A percentile compares a stretch with the other conserved stretches of the same genome.
Conservation (phyloP, 2,113 vertebrate genomes). For the Prinia subflava region DNA sequence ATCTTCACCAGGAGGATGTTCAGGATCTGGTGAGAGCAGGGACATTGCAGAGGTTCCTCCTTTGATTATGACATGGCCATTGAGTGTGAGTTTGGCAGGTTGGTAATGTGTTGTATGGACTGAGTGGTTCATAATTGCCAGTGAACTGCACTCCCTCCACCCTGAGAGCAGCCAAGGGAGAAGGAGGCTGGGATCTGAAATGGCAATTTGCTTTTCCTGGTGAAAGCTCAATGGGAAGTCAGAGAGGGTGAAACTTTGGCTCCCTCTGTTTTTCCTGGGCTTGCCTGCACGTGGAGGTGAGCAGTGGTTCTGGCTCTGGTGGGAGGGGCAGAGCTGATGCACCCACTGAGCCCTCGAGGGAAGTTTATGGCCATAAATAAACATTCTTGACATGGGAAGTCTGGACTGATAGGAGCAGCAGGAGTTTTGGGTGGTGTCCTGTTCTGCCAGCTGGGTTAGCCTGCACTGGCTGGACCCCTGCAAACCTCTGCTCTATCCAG, state of each 20-base stretch:
- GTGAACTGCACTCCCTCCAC: background rate
- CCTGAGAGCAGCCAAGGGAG: background rate
- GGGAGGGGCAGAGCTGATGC: background rate
- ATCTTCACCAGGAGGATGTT: background rate
- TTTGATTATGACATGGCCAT: background rate
- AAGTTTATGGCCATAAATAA: background rate
- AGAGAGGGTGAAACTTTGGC: background rate
- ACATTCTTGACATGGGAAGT: fast-evolving
- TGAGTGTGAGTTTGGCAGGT: background rate
- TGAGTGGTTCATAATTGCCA: background rate
- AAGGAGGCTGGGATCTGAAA: background rate
- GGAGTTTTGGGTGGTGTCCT: background rate
- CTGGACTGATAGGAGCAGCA: fast-evolving
- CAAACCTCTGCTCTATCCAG: background rate
- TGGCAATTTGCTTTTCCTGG: background rate
- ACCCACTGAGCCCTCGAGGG: background rate
- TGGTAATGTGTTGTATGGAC: background rate
- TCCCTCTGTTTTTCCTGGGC: background rate
- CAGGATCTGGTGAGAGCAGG: background rate
- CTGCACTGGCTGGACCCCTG: fast-evolving
- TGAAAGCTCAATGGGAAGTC: background rate
- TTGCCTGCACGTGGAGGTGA: background rate
- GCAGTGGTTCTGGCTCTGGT: background rate
- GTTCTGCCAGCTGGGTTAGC: background rate
- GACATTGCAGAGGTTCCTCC: background rate